Evolutionary conservation across 2,797 vertebrate genomes (phyloP), one percentile per base, ranked within the genome.

Genomic region (Dryobates pubescens): DNA sequence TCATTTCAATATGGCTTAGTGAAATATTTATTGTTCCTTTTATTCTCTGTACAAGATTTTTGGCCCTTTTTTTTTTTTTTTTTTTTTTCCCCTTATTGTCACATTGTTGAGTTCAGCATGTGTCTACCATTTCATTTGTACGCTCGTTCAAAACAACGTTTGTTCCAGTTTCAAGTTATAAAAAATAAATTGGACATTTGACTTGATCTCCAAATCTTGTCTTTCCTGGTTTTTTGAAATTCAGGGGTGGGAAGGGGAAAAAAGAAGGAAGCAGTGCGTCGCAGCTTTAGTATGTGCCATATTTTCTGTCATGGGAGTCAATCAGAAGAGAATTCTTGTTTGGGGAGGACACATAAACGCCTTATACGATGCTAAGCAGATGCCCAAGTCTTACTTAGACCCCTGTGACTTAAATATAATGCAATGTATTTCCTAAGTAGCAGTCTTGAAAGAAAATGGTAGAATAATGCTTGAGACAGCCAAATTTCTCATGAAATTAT

Each of bases 81-180:
- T 47, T 20, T 18, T 8, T 47, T 20, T 20, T 91, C 59, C 97
- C 97, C 96, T 96, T 97, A 97, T 93, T 98, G 97, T 98, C 98
- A 98, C 97, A 92, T 96, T 98, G 98, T 98, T 98, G 97, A 98
- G 97, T 98, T 98, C 97, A 97, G 98, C 98, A 98, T 98, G 98
- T 98, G 98, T 98, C 98, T 98, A 97, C 97, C 98, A 98, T 98
- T 98, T 98, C 98, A 98, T 98, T 98, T 98, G 98, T 98, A 98
- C 96, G 96, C 98, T 98, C 97, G 97, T 98, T 98, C 97, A 97
- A 98, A 98, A 97, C 97, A 97, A 98, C 97, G 97, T 98, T 98
- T 98, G 97, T 98, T 98, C 98, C 98, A 98, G 97, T 98, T 98
- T 98, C 98, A 97, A 98, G 97, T 98, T 98, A 98, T 98, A 97